Percentiles rank a stretch among this genome's conserved stretches.
Evolutionary conservation across 2,113 vertebrate genomes (phyloP).

Genomic region (Labeo catla): DNA sequence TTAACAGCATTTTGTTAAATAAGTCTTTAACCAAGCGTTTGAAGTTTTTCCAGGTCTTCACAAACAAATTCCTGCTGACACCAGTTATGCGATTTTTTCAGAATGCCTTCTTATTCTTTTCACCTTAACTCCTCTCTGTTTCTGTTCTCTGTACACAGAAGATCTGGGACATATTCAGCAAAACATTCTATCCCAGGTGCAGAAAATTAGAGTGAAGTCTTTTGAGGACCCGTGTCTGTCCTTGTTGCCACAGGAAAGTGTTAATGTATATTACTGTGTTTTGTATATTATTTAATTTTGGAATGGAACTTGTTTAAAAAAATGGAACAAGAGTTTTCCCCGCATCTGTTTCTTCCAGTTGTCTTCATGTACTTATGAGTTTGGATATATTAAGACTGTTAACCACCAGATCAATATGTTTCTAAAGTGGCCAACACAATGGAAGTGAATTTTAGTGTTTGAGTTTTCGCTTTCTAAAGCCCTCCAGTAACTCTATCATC

Average conservation of each 20-base stretch:
- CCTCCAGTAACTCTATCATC: too few species aligned
- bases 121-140: not conserved
- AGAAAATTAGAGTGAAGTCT: not conserved
- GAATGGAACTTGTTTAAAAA: not conserved
- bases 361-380: too few species aligned
- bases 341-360: too few species aligned
- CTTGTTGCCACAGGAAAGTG: not conserved
- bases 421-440: too few species aligned
- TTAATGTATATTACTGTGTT: not conserved
- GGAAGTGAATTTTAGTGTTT: too few species aligned
- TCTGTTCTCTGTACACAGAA: not conserved
- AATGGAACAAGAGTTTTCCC: too few species aligned
- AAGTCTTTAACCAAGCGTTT: not conserved
- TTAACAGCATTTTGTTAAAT: not conserved
- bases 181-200: not conserved
- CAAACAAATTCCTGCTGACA: constrained; percentile 22
- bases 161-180: not conserved
- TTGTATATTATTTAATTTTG: not conserved
- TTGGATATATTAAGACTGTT: too few species aligned
- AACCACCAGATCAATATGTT: too few species aligned
- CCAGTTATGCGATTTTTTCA: not conserved
- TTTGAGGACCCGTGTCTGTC: not conserved
- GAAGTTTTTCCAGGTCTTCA: not conserved
- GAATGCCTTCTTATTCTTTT: not conserved
- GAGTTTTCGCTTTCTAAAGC: too few species aligned